Conservation (phyloP, 2,888 invertebrate species). For the Dryobotodes eremita region DNA sequence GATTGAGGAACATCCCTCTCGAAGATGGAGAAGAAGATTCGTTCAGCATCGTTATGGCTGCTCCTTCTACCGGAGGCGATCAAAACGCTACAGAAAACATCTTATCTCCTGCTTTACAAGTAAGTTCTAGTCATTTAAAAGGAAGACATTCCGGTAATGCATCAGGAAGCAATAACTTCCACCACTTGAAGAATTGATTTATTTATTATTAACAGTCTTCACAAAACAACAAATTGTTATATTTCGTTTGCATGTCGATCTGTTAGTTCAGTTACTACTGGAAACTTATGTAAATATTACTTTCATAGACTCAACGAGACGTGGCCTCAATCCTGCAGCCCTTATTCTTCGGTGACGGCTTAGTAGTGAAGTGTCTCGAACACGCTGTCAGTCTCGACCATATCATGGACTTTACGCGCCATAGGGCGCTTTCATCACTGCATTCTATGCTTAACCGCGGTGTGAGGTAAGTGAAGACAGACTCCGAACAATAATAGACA, state of each 20-base stretch:
- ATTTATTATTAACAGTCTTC: not conserved
- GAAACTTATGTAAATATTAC: not conserved
- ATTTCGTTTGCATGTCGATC: not conserved
- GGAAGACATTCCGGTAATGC: not conserved
- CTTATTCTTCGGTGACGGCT: constrained; percentile 97
- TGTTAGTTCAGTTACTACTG: not conserved
- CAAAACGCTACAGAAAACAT: constrained; percentile 93
- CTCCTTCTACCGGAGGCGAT: constrained; percentile 90
- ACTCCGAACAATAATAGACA: not conserved
- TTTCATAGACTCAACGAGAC: constrained; percentile 94
- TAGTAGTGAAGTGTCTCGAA: constrained; percentile 97
- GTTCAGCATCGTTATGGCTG: constrained; percentile 91
- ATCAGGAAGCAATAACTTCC: not conserved
- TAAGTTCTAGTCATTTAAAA: constrained; percentile 70
- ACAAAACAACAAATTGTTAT: not conserved
- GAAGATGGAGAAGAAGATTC: constrained; percentile 97
- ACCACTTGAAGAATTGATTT: not conserved
- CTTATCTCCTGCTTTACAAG: constrained; percentile 95
- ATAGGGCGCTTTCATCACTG: constrained; percentile 98
- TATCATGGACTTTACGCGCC: constrained; percentile 99
- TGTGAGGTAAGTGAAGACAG: constrained; percentile 91
- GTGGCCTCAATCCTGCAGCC: constrained; percentile 96
- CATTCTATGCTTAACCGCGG: constrained; percentile 99
- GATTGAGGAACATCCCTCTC: constrained; percentile 95
- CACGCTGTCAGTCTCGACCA: constrained; percentile 98